These are phyloP conservation scores for Pteruthius melanotis DNA, from an alignment of 2,113 vertebrate genomes.

Conservation along the genomic window DNA sequence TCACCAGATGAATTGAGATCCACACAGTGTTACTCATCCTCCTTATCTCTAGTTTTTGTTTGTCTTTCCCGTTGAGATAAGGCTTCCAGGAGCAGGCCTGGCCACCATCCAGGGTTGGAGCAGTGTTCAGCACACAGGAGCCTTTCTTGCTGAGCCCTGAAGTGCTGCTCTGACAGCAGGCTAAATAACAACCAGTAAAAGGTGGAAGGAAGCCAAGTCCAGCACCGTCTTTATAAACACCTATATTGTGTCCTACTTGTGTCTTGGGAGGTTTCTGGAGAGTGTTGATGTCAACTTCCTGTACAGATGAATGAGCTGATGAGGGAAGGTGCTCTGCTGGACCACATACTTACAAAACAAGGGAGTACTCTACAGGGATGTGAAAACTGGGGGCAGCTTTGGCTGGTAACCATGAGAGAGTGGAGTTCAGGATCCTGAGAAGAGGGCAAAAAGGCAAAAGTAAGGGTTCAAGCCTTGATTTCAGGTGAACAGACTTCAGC, in stretches of 20 bases:
- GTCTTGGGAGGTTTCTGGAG: not conserved
- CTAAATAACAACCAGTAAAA: not conserved
- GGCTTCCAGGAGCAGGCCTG: not conserved
- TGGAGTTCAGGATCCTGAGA: not conserved
- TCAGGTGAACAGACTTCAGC: not conserved
- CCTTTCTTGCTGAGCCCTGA: not conserved
- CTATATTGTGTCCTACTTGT: not conserved
- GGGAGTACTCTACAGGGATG: not conserved
- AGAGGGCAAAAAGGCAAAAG: not conserved
- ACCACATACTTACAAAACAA: not conserved
- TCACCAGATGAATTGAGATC: not conserved
- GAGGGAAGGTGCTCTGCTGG: not conserved
- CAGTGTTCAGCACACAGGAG: fast-evolving
- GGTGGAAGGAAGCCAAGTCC: not conserved
- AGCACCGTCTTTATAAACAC: not conserved
- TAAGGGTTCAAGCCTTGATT: not conserved
- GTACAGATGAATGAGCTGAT: not conserved
- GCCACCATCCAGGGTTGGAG: not conserved
- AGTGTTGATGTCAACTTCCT: not conserved
- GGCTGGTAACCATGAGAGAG: not conserved
- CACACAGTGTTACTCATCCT: not conserved
- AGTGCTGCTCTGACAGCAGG: fast-evolving
- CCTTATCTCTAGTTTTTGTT: not conserved
- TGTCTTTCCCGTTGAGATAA: not conserved
- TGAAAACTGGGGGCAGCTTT: not conserved